Base-by-base conservation (phyloP, 2,797 vertebrate genomes). In the Muscicapa striata region DNA sequence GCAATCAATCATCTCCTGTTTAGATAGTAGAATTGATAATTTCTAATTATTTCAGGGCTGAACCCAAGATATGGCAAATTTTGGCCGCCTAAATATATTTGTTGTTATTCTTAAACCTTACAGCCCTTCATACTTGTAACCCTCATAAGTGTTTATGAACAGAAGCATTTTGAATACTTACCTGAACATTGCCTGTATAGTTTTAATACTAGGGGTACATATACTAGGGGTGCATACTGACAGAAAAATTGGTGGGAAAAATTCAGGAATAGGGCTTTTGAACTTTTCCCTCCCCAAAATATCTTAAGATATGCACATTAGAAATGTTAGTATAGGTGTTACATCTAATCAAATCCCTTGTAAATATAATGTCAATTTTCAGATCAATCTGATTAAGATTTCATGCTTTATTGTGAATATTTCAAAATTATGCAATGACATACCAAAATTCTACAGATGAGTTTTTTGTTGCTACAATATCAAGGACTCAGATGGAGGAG, bases 111-210 rank as follows among this genome's bases (percentile, higher is more conserved):
- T 84, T 62, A 45, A 26, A 54, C 2, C 3, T 68, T 36, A 13
- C 23, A 72, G 7, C 10, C 10, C 27, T 69, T 68, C 32, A 64
- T 7, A 54, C 7, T 29, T 67, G 4, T 15, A 49, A 67, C 5
- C 21, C 41, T 3, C 5, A 2, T 10, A 43, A 13, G 1, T 24
- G 73, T 90, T 87, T 66, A 18, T 49, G 5, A 69, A 24, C 6
- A 43, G 16, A 55, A 80, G 2, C 6, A 41, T 84, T 59, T 59
- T 23, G 11, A 86, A 63, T 32, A 67, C 4, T 63, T 74, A 16
- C 0, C 0, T 57, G 19, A 81, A 15, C 1, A 12, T 17, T 68
- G 2, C 0, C 1, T 32, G 14, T 20, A 9, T 15, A 40, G 2
- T 19, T 70, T 90, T 81, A 13, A 27, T 48, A 29, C 3, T 45